Conservation (phyloP, 2,113 vertebrate species). For the Cairina moschata region DNA sequence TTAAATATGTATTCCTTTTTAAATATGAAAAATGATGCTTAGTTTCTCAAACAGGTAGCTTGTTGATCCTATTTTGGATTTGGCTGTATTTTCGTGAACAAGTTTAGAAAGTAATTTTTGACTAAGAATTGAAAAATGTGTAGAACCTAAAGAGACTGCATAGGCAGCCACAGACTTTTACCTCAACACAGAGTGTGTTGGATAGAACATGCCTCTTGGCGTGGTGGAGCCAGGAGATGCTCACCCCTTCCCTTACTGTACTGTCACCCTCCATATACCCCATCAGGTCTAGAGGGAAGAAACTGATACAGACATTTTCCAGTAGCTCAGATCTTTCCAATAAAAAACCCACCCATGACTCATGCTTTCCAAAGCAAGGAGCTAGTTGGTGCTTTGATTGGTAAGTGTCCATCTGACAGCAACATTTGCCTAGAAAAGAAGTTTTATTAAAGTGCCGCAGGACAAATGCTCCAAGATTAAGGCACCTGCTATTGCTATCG, state of each 20-base stretch:
- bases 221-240: background rate
- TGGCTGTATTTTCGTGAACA: background rate
- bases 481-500: background rate
- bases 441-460: background rate
- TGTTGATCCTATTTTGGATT: background rate
- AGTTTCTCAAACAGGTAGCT: background rate
- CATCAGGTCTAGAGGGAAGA: background rate
- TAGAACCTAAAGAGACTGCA: background rate
- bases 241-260: background rate
- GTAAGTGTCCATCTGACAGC: background rate
- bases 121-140: background rate
- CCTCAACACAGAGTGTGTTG: background rate
- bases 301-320: background rate
- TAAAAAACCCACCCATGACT: background rate
- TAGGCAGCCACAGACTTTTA: background rate
- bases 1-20: slow-evolving; percentile 36
- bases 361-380: background rate
- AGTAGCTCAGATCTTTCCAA: background rate
- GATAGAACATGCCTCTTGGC: background rate
- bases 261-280: background rate
- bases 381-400: background rate
- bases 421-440: background rate
- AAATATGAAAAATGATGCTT: slow-evolving; percentile 25
- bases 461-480: background rate
- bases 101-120: slow-evolving; percentile 15